phyloP scores from a whole-genome alignment of 2,797 vertebrate species.

The Kryptolebias ocellatus region DNA sequence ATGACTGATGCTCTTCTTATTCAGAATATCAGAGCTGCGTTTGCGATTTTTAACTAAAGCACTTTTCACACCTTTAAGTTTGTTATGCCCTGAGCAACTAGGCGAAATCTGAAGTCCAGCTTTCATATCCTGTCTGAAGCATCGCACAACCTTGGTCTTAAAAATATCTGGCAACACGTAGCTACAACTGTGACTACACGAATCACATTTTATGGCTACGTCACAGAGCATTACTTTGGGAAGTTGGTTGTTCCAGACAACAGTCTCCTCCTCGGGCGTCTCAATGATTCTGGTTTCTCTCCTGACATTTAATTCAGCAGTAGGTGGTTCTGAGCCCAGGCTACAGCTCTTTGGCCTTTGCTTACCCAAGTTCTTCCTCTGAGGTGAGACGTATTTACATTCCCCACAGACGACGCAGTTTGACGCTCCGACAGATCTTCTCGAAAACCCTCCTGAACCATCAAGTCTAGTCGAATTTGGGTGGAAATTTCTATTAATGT shows the following conservation, averaged over 20 bases:
- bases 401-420: constrained; percentile 54
- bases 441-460: constrained; percentile 46
- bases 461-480: constrained; percentile 26
- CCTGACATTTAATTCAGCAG: constrained; percentile 1
- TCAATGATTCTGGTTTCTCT: constrained; percentile 3
- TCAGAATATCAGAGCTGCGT: constrained; percentile 9
- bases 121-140: constrained; percentile 71
- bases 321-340: constrained; percentile 5
- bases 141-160: constrained; percentile 57
- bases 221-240: constrained; percentile 75
- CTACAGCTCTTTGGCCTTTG: constrained; percentile 4
- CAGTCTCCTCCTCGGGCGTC: constrained; percentile 31
- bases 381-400: constrained; percentile 42
- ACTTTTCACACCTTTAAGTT: constrained; percentile 18
- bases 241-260: constrained; percentile 39
- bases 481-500: constrained; percentile 41
- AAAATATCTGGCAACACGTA: constrained; percentile 62
- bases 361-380: constrained; percentile 36
- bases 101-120: constrained; percentile 37
- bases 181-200: constrained; percentile 48
- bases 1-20: constrained; percentile 8
- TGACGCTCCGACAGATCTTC: constrained; percentile 44
- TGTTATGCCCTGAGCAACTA: constrained; percentile 23
- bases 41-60: constrained; percentile 13
- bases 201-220: constrained; percentile 56